Conservation (phyloP, 2,888 invertebrate species). For the Colletes collaris region DNA sequence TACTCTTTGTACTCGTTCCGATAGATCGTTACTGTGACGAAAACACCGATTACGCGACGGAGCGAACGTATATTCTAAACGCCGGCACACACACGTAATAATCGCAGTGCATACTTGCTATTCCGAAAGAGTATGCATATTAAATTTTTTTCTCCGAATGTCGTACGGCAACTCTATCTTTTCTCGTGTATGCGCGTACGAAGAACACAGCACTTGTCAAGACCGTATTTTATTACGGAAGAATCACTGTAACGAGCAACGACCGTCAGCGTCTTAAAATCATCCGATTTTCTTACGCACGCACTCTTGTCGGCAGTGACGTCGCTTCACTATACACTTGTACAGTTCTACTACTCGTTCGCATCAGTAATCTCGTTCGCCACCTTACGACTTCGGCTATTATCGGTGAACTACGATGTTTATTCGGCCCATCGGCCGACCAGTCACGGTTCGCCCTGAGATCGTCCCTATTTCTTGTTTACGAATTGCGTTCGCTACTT, state of each 20-base stretch:
- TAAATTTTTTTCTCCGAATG: conserved; percentile 30
- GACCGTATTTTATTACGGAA: conserved; percentile 9
- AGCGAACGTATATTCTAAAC: conserved; percentile 37
- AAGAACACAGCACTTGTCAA: conserved; percentile 8
- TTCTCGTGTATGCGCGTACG: conserved; percentile 16
- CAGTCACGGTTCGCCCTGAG: conserved; percentile 71
- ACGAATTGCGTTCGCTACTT: conserved; percentile 30
- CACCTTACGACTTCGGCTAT: conserved; percentile 77
- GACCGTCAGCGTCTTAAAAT: conserved; percentile 65
- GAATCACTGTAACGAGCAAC: conserved; percentile 34
- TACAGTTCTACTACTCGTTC: conserved; percentile 59
- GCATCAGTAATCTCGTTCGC: conserved; percentile 67
- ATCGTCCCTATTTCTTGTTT: conserved; percentile 64
- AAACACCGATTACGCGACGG: conserved; percentile 20
- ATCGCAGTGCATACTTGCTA: conserved; percentile 43
- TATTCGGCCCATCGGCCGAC: conserved; percentile 75
- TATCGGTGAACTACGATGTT: conserved; percentile 79
- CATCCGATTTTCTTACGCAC: conserved; percentile 74
- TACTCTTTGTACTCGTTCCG: conserved; percentile 10
- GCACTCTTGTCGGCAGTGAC: conserved; percentile 75
- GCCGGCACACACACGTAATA: conserved; percentile 61
- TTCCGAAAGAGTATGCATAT: conserved; percentile 39
- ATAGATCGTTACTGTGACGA: conserved; percentile 29
- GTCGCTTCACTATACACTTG: conserved; percentile 83
- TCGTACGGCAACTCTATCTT: conserved; percentile 28